phyloP scores from a whole-genome alignment of 30 jellyfish, hydroid and myxozoan species.

The Turritopsis rubra region DNA sequence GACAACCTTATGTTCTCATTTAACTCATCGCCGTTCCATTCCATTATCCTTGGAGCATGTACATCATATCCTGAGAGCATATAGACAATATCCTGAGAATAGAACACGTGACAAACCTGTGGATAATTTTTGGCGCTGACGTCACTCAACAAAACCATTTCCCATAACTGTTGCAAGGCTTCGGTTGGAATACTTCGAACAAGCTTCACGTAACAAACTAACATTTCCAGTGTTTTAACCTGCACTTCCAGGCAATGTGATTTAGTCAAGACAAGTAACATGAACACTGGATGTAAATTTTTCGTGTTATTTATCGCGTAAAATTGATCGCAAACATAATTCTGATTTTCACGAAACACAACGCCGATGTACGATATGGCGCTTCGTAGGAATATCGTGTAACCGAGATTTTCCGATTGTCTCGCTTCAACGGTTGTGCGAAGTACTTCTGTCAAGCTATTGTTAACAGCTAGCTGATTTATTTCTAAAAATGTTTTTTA shows the following conservation, averaged over 20 bases:
- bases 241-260: neutral
- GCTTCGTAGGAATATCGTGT: neutral
- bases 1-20: neutral
- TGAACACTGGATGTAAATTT: neutral
- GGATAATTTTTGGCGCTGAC: neutral
- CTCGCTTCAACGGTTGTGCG: neutral
- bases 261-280: neutral
- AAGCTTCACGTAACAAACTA: neutral
- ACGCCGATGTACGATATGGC: neutral
- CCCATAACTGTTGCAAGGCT: neutral
- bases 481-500: neutral
- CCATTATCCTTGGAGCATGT: too few relatives aligned
- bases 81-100: too few relatives aligned
- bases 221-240: neutral
- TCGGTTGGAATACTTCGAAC: neutral
- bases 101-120: neutral
- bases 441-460: neutral
- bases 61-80: too few relatives aligned
- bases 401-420: constrained; percentile 13
- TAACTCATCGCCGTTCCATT: too few relatives aligned
- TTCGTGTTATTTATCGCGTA: neutral
- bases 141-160: neutral
- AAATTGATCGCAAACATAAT: neutral
- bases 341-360: neutral
- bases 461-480: neutral